phyloP scores from a whole-genome alignment of 2,797 vertebrate species.

The Sebastes aleutianus region DNA sequence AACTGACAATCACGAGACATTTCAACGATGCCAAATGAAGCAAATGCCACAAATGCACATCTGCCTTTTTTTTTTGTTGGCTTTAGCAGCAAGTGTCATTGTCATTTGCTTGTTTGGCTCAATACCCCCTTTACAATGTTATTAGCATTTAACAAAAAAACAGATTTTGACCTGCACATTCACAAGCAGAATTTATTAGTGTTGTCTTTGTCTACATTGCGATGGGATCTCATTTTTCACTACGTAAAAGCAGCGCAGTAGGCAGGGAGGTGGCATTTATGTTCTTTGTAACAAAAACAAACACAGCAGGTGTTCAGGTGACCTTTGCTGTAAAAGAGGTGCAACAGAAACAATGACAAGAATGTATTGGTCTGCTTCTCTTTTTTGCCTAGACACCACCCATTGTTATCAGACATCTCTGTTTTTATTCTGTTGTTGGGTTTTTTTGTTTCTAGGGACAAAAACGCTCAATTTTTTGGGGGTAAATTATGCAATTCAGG shows the following conservation, averaged over 20 bases:
- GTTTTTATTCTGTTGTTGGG: not conserved
- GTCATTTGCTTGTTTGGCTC: not conserved
- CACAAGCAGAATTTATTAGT: not conserved
- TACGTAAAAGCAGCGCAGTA: slow-evolving; percentile 34
- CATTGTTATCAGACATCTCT: slow-evolving; percentile 36
- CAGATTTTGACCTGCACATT: not conserved
- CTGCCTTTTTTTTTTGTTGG: not conserved
- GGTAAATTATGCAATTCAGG: slow-evolving; percentile 30
- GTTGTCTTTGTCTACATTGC: slow-evolving; percentile 11
- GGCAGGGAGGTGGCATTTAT: slow-evolving; percentile 62
- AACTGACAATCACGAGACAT: slow-evolving; percentile 10
- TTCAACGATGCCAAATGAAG: slow-evolving; percentile 14
- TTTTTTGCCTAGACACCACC: slow-evolving; percentile 29
- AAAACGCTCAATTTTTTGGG: not conserved
- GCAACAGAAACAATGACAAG: slow-evolving; percentile 53
- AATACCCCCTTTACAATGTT: not conserved
- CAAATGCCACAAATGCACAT: slow-evolving; percentile 18
- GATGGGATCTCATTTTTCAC: slow-evolving; percentile 47
- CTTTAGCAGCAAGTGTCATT: not conserved
- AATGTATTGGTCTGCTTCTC: slow-evolving; percentile 41
- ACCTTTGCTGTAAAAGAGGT: slow-evolving; percentile 67
- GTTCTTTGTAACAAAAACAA: slow-evolving; percentile 64
- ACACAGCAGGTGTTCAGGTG: slow-evolving; percentile 64
- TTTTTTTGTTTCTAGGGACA: slow-evolving; percentile 26
- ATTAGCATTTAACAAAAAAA: slow-evolving; percentile 15